Conservation (phyloP, 2,888 invertebrate genomes). For the Cheilosia pagana region DNA sequence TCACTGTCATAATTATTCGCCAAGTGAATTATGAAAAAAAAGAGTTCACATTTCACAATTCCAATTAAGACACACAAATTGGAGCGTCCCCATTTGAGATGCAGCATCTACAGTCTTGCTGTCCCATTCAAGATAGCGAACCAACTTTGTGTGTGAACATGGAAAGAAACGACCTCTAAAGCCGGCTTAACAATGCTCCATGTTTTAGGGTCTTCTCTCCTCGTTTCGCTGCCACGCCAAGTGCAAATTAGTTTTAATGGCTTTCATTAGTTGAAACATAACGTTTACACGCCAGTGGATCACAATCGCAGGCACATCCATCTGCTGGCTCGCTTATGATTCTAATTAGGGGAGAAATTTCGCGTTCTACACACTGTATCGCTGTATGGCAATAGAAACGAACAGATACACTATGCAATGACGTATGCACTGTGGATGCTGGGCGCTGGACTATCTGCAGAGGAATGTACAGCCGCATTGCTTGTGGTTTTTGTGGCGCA, state of each 20-base stretch:
- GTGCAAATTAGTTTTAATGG: constrained; percentile 64
- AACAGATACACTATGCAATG: constrained; percentile 49
- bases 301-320: constrained; percentile 38
- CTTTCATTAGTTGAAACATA: constrained; percentile 57
- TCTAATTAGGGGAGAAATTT: constrained; percentile 75
- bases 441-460: neutral
- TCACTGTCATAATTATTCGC: constrained; percentile 48
- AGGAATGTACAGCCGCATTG: constrained; percentile 71
- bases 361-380: constrained; percentile 35
- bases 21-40: constrained; percentile 47
- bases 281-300: neutral
- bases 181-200: constrained; percentile 38
- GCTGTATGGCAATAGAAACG: constrained; percentile 46
- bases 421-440: constrained; percentile 52
- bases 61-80: constrained; percentile 59
- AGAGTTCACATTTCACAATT: constrained; percentile 53
- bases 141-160: constrained; percentile 49
- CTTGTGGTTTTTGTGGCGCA: constrained; percentile 55
- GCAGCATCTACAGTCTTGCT: constrained; percentile 17
- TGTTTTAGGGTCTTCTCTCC: constrained; percentile 47
- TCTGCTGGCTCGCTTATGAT: constrained; percentile 33
- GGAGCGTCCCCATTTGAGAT: constrained; percentile 35
- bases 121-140: constrained; percentile 16
- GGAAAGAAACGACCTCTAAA: constrained; percentile 40
- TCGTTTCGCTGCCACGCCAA: constrained; percentile 48